Base-by-base conservation (phyloP, 2,113 vertebrate genomes). In the Vimba vimba region DNA sequence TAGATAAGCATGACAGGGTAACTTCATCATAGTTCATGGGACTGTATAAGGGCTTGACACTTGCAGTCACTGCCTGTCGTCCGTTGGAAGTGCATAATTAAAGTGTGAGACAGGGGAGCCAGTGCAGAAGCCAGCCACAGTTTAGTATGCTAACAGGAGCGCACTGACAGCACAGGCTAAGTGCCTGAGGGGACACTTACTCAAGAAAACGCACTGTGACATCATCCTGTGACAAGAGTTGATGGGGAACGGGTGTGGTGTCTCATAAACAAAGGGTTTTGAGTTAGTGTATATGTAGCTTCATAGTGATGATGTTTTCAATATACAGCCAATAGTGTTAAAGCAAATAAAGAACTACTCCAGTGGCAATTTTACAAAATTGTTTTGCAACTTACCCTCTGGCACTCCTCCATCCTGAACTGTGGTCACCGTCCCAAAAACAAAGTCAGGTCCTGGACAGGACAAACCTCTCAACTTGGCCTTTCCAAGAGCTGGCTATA, bases 401-500 rank as follows among this genome's bases (percentile, higher is more conserved):
- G 94, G 66, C 1, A 96, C 96, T 45, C 96, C 96, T 89, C 96
- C 96, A 4, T 97, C 96, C 15, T 86, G 88, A 8, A 91, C 75
- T 0, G 60, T 90, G 8, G 84, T 45, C 30, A 91, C 92, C 25
- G 92, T 87, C 11, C 96, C 96, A 0, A 96, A 97, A 10, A 94
- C 91, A 89, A 96, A 96, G 64, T 94, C 86, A 1, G 90, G 50
- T 19, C 96, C 96, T 4, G 96, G 96, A 83, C 94, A 90, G 52
- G 90, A 71, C 82, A 89, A 93, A 83, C 94, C 94, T 87, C 89
- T 95, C 39, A 93, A 93, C 43, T 73, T 92, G 8, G 93, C 88
- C 80, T 93, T 96, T 80, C 96, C 96, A 30, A 97, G 83, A 50
- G 94, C 93, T 2, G 95, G 90, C 96, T 97, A 62, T 73, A 82